These are phyloP conservation scores for Clytia hemisphaerica DNA, from an alignment of 30 jellyfish, hydroid and myxozoan species.

Conservation along the genomic window DNA sequence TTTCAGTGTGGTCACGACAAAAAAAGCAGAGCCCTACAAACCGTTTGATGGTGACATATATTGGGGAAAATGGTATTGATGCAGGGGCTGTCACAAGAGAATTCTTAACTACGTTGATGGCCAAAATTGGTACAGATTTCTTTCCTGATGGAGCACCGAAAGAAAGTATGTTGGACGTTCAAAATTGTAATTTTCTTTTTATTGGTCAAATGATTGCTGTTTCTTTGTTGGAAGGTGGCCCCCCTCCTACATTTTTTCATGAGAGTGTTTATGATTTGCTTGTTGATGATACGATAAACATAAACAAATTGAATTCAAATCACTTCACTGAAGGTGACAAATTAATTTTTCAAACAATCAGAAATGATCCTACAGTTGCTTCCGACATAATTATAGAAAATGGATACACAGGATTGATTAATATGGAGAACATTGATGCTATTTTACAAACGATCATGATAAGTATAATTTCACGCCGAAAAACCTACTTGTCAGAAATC, in stretches of 20 bases:
- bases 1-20: constrained; percentile 25
- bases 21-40: constrained; percentile 9
- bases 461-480: too few species aligned
- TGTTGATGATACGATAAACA: background rate
- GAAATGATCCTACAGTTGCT: background rate
- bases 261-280: background rate
- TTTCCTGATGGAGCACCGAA: constrained; percentile 36
- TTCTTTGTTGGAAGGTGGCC: constrained; percentile 46
- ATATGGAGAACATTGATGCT: background rate
- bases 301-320: background rate
- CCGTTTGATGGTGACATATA: constrained; percentile 21
- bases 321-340: constrained; percentile 11
- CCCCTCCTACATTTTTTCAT: constrained; percentile 29
- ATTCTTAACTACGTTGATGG: constrained; percentile 20
- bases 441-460: too few species aligned
- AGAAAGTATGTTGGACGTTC: constrained; percentile 19
- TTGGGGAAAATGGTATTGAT: constrained; percentile 43
- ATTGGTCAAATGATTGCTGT: constrained; percentile 33
- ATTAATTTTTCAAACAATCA: background rate
- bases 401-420: constrained; percentile 40
- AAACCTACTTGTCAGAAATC: too few species aligned
- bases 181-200: constrained; percentile 44
- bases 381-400: constrained; percentile 37
- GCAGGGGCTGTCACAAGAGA: constrained; percentile 25
- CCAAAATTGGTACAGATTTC: constrained; percentile 21